Evolutionary conservation across 2,113 vertebrate species (phyloP).

Genomic region (Bujurquina vittata): DNA sequence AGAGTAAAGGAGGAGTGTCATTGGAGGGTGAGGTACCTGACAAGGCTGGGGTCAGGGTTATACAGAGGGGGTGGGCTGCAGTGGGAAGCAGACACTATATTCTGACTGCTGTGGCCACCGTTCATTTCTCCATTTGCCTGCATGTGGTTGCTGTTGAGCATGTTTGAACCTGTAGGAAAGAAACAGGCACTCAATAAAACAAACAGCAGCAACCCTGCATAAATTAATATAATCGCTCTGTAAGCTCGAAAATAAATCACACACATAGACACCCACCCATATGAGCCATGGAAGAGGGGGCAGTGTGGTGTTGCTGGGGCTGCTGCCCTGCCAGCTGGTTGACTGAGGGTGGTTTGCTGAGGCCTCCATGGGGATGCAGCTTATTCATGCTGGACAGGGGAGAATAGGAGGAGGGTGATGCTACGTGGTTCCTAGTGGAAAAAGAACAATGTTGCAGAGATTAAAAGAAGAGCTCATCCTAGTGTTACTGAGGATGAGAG

Average conservation of each 20-base stretch:
- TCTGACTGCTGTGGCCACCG: slow-evolving; percentile 87
- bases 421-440: slow-evolving; percentile 84
- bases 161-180: slow-evolving; percentile 81
- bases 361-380: slow-evolving; percentile 80
- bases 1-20: slow-evolving; percentile 74
- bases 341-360: slow-evolving; percentile 89
- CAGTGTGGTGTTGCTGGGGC: slow-evolving; percentile 81
- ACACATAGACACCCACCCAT: slow-evolving; percentile 84
- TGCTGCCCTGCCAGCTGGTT: slow-evolving; percentile 94
- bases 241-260: neutral
- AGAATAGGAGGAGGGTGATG: slow-evolving; percentile 85
- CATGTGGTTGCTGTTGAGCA: slow-evolving; percentile 90
- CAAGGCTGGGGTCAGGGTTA: slow-evolving; percentile 94
- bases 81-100: slow-evolving; percentile 92
- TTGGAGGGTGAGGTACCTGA: slow-evolving; percentile 91
- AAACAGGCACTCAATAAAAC: slow-evolving; percentile 8
- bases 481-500: neutral
- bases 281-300: slow-evolving; percentile 81
- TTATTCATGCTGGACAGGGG: slow-evolving; percentile 90
- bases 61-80: slow-evolving; percentile 96
- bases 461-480: neutral
- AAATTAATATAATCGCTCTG: neutral
- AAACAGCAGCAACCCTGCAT: neutral
- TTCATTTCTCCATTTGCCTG: slow-evolving; percentile 92
- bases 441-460: neutral